Percentiles rank a stretch among this genome's conserved stretches.
phyloP scores from a whole-genome alignment of 2,888 invertebrate species.

The Atethmia centrago region DNA sequence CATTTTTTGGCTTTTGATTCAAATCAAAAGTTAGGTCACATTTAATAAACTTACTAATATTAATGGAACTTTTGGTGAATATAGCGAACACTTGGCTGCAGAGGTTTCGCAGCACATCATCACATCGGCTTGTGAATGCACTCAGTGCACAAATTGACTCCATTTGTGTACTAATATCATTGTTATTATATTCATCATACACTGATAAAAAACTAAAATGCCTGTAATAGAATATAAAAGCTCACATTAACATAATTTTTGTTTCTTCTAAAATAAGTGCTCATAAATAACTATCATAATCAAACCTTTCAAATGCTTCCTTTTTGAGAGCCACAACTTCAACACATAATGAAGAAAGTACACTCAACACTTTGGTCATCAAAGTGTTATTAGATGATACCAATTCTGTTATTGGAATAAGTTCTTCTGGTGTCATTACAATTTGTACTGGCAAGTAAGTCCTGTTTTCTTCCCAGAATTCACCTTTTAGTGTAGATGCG shows the following conservation, averaged over 20 bases:
- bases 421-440: slow-evolving; percentile 90
- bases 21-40: background rate
- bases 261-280: background rate
- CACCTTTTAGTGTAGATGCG: slow-evolving; percentile 68
- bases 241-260: background rate
- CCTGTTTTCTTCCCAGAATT: slow-evolving; percentile 79
- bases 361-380: slow-evolving; percentile 94
- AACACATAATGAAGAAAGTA: slow-evolving; percentile 94
- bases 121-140: slow-evolving; percentile 93
- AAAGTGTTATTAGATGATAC: slow-evolving; percentile 96
- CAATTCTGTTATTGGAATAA: slow-evolving; percentile 92
- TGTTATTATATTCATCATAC: slow-evolving; percentile 92
- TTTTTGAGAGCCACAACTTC: slow-evolving; percentile 93
- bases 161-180: slow-evolving; percentile 88
- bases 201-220: slow-evolving; percentile 91
- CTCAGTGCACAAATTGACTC: slow-evolving; percentile 92
- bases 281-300: background rate
- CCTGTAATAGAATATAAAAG: slow-evolving; percentile 72
- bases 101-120: slow-evolving; percentile 93
- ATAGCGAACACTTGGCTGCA: slow-evolving; percentile 94
- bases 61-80: slow-evolving; percentile 88
- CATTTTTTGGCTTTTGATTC: background rate
- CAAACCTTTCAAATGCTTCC: slow-evolving; percentile 92
- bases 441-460: slow-evolving; percentile 83
- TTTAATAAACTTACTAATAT: slow-evolving; percentile 80